Evolutionary conservation across 2,888 invertebrate genomes (phyloP).

Genomic region (Pachliopta kotzebuea): DNA sequence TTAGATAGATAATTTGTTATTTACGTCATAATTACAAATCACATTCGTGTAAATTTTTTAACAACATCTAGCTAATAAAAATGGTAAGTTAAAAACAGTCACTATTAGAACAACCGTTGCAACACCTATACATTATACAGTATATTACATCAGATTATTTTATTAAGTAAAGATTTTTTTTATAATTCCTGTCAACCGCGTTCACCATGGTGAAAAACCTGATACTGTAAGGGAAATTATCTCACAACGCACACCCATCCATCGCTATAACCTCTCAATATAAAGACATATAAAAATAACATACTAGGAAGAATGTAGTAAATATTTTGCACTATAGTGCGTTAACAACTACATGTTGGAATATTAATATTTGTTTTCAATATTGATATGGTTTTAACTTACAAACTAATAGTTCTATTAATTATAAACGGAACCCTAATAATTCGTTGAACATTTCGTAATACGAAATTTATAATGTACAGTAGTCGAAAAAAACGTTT

Average conservation of each 20-base stretch:
- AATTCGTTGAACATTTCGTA: slow-evolving; percentile 21
- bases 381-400: slow-evolving; percentile 33
- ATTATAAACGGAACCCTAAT: slow-evolving; percentile 6
- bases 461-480: slow-evolving; percentile 17
- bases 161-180: too few species aligned
- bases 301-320: slow-evolving; percentile 18
- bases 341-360: slow-evolving; percentile 8
- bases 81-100: neutral
- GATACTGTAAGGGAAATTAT: too few species aligned
- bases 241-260: too few species aligned
- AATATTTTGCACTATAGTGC: slow-evolving; percentile 15
- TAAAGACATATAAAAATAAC: slow-evolving; percentile 25
- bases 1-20: neutral
- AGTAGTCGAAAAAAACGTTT: slow-evolving; percentile 30
- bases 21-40: neutral
- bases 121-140: too few species aligned
- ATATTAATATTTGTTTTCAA: slow-evolving; percentile 4
- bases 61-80: slow-evolving; percentile 6
- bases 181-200: too few species aligned
- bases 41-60: slow-evolving; percentile 8
- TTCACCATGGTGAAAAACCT: too few species aligned
- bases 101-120: too few species aligned
- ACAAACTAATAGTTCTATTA: slow-evolving; percentile 14
- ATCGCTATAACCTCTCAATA: slow-evolving; percentile 11
- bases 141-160: too few species aligned